phyloP scores from a whole-genome alignment of 2,113 vertebrate genomes.

The Cettia cetti region DNA sequence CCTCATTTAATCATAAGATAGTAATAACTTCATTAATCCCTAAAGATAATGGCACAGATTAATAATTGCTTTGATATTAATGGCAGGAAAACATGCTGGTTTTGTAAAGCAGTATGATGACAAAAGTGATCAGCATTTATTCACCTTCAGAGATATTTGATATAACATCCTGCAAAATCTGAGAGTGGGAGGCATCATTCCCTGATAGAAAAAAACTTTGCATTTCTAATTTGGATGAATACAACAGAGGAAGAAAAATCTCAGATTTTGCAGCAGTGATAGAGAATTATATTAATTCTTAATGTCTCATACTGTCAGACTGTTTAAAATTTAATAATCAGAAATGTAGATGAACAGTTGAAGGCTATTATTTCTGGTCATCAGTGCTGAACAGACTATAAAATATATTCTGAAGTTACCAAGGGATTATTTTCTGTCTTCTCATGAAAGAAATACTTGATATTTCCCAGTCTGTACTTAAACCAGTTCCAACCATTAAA shows the following conservation, averaged over 20 bases:
- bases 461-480: background rate
- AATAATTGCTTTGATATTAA: background rate
- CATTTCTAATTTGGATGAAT: background rate
- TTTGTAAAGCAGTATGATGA: background rate
- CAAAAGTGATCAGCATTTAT: background rate
- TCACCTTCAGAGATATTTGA: background rate
- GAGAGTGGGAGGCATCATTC: background rate
- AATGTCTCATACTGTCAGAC: background rate
- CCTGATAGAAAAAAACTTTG: background rate
- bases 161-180: background rate
- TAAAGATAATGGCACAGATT: background rate
- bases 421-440: background rate
- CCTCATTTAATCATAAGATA: background rate
- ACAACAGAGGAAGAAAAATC: background rate
- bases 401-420: background rate
- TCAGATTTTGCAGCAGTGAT: background rate
- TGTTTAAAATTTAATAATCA: conserved; percentile 44
- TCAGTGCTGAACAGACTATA: background rate
- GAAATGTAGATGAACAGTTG: background rate
- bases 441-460: background rate
- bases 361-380: background rate
- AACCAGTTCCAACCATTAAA: background rate
- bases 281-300: conserved; percentile 22
- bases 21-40: background rate
- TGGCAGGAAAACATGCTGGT: background rate